Evolutionary conservation across 2,797 vertebrate genomes (phyloP).

Genomic region (Sebastes trivittatus): DNA sequence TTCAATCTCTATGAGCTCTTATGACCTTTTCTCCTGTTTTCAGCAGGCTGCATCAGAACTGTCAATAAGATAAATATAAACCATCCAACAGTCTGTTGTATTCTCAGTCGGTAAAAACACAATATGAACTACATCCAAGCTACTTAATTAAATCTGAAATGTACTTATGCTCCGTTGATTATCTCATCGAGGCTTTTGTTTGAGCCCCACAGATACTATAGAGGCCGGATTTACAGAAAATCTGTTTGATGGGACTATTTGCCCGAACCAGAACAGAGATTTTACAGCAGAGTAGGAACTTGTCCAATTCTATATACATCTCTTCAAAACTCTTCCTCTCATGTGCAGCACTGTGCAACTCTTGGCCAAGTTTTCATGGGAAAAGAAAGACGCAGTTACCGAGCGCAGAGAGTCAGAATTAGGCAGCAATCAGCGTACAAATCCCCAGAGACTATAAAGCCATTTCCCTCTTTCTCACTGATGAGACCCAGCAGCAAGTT

Average conservation of each 20-base stretch:
- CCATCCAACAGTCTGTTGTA: neutral
- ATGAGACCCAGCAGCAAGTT: conserved; percentile 77
- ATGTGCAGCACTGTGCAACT: conserved; percentile 15
- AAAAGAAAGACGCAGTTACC: conserved; percentile 62
- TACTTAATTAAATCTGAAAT: neutral
- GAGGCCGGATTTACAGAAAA: conserved; percentile 9
- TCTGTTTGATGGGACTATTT: conserved; percentile 38
- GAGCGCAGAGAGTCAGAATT: conserved; percentile 69
- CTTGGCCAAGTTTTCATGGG: conserved; percentile 77
- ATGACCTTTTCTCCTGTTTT: neutral
- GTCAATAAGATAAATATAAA: neutral
- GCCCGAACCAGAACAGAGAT: conserved; percentile 15
- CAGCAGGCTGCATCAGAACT: neutral
- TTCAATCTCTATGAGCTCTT: neutral
- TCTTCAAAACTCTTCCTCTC: conserved; percentile 45
- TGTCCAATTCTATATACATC: conserved; percentile 59
- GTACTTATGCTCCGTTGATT: neutral
- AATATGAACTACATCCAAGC: neutral
- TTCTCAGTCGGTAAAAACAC: neutral
- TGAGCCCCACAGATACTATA: neutral
- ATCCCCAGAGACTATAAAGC: conserved; percentile 77
- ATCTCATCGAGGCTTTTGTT: neutral
- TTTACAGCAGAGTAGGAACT: conserved; percentile 49
- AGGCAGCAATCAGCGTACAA: conserved; percentile 77
- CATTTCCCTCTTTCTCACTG: conserved; percentile 72